Base-by-base conservation (phyloP, 1,140 invertebrate genomes). In the Elysia chlorotica region DNA sequence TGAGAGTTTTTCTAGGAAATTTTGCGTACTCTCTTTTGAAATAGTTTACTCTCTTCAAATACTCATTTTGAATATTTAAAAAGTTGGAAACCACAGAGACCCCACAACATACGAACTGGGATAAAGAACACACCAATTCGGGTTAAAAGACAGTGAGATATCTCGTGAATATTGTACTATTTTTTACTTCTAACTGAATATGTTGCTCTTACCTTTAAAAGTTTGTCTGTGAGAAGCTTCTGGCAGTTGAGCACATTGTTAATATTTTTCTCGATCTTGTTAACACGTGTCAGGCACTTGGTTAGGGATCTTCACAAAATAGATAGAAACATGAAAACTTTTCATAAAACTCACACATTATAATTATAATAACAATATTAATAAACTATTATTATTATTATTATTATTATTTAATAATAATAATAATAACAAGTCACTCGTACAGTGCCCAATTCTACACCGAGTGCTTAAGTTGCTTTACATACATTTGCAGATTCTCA, bases 171-270 rank as follows among this genome's bases (percentile, higher is more conserved):
- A n/a, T n/a, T n/a, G n/a, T n/a, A n/a, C n/a, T n/a, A n/a, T n/a
- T n/a, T n/a, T n/a, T n/a, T n/a, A n/a, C n/a, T n/a, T n/a, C n/a
- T n/a, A n/a, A n/a, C n/a, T n/a, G n/a, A n/a, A n/a, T n/a, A n/a
- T n/a, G n/a, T n/a, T n/a, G n/a, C n/a, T n/a, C 67, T 37, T 25
- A 69, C 67, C 67, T 71, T 71, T 1, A 71, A 14, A 25, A 71
- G 5, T 53, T 71, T 71, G 0, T 48, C 59, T 62, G 37, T 71
- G 14, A 71, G 33, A 17, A 71, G 37, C 23, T 62, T 63, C 37
- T 71, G 69, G n/a, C 69, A 71, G 28, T 71, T 71, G 35, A 63
- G 69, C 1, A 71, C 69, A 63, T 38, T 71, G 36, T 6, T 38
- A 23, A 71, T 48, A 31, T 71, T 71, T 28, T 62, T 63, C 25